These are phyloP conservation scores for Stegastes partitus DNA, from an alignment of 2,113 vertebrate genomes.

Conservation along the genomic window DNA sequence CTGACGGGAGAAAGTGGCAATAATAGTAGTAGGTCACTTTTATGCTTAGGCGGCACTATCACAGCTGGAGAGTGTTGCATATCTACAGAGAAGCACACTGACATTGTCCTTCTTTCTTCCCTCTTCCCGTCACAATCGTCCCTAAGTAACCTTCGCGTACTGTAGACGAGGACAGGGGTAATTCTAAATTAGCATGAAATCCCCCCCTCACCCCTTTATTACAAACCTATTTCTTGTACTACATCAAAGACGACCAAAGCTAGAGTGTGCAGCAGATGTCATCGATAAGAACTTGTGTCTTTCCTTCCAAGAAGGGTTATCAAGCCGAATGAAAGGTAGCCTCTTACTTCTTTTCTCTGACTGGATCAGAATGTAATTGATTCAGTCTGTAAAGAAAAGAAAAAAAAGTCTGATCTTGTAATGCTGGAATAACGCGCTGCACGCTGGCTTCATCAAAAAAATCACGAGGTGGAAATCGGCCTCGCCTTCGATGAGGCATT, in stretches of 20 bases:
- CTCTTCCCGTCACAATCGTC: conserved; percentile 13
- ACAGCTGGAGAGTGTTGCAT: conserved; percentile 33
- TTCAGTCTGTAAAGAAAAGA: conserved; percentile 34
- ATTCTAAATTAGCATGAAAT: conserved; percentile 60
- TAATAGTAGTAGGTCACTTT: conserved; percentile 39
- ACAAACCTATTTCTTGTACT: conserved; percentile 35
- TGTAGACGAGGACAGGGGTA: conserved; percentile 33
- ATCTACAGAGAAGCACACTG: conserved; percentile 30
- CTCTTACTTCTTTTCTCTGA: conserved; percentile 49
- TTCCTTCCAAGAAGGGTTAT: conserved; percentile 60
- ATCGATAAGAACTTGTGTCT: conserved; percentile 39
- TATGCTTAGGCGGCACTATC: conserved; percentile 49
- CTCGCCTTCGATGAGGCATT: conserved; percentile 35
- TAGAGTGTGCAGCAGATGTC: conserved; percentile 30
- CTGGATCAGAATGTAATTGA: conserved; percentile 69
- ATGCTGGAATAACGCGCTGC: conserved; percentile 39
- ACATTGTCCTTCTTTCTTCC: conserved; percentile 24
- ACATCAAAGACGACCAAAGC: conserved; percentile 53
- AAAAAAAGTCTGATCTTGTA: conserved; percentile 41
- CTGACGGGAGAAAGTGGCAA: conserved; percentile 26
- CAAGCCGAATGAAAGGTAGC: conserved; percentile 52
- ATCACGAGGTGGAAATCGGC: conserved; percentile 38
- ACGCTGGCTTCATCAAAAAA: conserved; percentile 58
- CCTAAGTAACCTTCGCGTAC: conserved; percentile 41
- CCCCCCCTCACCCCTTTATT: conserved; percentile 61